A percentile compares a stretch with the other conserved stretches of the same genome.
phyloP scores from a whole-genome alignment of 2,797 vertebrate genomes.

The Enteromius thamalakanensis region DNA sequence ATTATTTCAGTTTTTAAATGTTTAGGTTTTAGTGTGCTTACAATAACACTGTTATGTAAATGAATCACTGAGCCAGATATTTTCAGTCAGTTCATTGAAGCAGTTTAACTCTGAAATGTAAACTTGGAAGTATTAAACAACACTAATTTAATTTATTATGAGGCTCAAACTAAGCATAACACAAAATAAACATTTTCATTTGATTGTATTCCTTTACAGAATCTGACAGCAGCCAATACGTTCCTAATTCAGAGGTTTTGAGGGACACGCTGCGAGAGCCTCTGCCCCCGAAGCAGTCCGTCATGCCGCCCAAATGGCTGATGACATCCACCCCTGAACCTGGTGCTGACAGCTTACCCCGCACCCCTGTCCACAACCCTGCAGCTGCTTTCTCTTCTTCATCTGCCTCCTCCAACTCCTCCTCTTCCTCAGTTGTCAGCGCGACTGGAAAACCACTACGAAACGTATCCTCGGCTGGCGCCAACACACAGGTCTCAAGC shows the following conservation, averaged over 20 bases:
- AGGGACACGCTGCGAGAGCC: slow-evolving; percentile 81
- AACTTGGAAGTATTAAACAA: background rate
- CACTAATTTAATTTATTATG: background rate
- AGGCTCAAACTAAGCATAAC: background rate
- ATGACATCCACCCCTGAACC: slow-evolving; percentile 81
- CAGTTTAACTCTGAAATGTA: background rate
- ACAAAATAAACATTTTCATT: background rate
- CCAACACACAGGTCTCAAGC: slow-evolving; percentile 71
- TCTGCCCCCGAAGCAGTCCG: slow-evolving; percentile 80
- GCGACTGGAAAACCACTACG: slow-evolving; percentile 75
- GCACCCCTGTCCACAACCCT: slow-evolving; percentile 72
- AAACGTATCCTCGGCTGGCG: slow-evolving; percentile 73
- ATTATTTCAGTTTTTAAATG: background rate
- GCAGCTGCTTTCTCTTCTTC: slow-evolving; percentile 69
- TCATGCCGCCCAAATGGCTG: slow-evolving; percentile 90
- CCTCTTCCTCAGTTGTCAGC: slow-evolving; percentile 61
- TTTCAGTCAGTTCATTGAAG: background rate
- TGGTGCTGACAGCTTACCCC: slow-evolving; percentile 71
- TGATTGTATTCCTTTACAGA: slow-evolving; percentile 69
- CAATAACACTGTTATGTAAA: background rate
- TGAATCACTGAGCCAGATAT: background rate
- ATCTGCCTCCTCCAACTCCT: slow-evolving; percentile 63
- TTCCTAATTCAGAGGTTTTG: slow-evolving; percentile 77
- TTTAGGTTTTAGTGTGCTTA: background rate
- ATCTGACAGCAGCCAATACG: slow-evolving; percentile 79